Percentiles rank a stretch among this genome's conserved stretches.
Evolutionary conservation across 2,888 invertebrate species (phyloP).

Genomic region (Ectobius pallidus): DNA sequence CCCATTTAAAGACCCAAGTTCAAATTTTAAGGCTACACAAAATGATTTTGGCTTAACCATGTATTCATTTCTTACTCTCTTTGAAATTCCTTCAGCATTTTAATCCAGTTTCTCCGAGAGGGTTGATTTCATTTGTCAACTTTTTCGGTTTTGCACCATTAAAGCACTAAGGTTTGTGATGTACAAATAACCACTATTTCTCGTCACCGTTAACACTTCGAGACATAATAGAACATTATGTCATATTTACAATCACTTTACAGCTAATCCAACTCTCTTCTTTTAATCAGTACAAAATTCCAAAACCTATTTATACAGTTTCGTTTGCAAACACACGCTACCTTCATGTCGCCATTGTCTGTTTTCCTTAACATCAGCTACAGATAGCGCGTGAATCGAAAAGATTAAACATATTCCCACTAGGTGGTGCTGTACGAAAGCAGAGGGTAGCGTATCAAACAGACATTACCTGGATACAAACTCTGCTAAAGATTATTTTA

Average conservation of each 20-base stretch:
- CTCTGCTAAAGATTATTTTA: too few relatives aligned
- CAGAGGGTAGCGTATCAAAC: neutral
- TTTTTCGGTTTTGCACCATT: slow-evolving; percentile 28
- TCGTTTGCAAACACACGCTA: slow-evolving; percentile 46
- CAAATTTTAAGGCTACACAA: neutral
- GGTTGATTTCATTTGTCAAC: slow-evolving; percentile 40
- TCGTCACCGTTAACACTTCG: slow-evolving; percentile 17
- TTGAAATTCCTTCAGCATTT: slow-evolving; percentile 34
- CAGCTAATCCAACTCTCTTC: neutral
- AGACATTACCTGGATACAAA: too few relatives aligned
- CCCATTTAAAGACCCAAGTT: slow-evolving; percentile 2
- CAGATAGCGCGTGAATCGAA: slow-evolving; percentile 37
- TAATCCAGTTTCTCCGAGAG: slow-evolving; percentile 16
- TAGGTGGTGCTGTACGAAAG: neutral
- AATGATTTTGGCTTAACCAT: neutral
- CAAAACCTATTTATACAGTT: slow-evolving; percentile 34
- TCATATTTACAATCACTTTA: slow-evolving; percentile 18
- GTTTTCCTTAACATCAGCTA: slow-evolving; percentile 39
- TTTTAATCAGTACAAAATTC: slow-evolving; percentile 20
- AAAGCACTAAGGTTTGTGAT: slow-evolving; percentile 13
- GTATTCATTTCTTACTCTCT: neutral
- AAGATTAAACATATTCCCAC: neutral
- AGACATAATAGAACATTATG: slow-evolving; percentile 8
- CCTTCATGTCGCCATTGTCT: slow-evolving; percentile 45
- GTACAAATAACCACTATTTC: slow-evolving; percentile 6